phyloP scores from a whole-genome alignment of 2,888 invertebrate species.

The Meiosimyza decipiens region DNA sequence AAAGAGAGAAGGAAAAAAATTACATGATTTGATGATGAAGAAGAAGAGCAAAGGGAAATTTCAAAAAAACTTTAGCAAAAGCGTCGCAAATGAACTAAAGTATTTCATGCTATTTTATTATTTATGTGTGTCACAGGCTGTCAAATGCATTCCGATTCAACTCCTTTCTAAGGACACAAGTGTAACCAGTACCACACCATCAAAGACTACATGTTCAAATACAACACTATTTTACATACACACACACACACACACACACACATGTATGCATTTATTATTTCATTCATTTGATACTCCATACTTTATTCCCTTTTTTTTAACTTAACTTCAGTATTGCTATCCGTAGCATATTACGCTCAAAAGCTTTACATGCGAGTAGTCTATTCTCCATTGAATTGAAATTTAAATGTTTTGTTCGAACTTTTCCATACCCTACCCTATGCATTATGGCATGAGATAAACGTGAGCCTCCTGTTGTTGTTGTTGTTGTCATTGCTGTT shows the following conservation, averaged over 20 bases:
- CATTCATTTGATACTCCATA: no score
- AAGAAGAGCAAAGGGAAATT: slow-evolving; percentile 25
- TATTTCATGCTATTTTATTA: slow-evolving; percentile 43
- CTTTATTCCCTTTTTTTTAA: background rate
- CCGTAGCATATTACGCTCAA: slow-evolving; percentile 11
- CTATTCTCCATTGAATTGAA: slow-evolving; percentile 30
- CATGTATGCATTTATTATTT: no score
- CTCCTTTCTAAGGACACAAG: no score
- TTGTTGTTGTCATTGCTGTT: no score
- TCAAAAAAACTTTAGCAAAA: slow-evolving; percentile 21
- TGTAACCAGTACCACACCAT: no score
- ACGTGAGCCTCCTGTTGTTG: no score
- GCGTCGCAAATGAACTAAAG: slow-evolving; percentile 36
- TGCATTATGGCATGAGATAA: no score
- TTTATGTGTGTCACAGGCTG: slow-evolving; percentile 43
- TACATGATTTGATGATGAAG: slow-evolving; percentile 1
- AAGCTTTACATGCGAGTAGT: slow-evolving; percentile 4
- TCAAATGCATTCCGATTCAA: slow-evolving; percentile 24
- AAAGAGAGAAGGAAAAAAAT: slow-evolving; percentile 28
- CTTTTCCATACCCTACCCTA: background rate
- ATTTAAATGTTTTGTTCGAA: slow-evolving; percentile 18
- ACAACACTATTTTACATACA: no score
- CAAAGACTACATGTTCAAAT: no score
- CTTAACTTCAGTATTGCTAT: background rate
- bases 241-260: no score